Percentiles rank a stretch among this genome's conserved stretches.
These are phyloP conservation scores for Callosobruchus maculatus DNA, from an alignment of 2,888 invertebrate genomes.

Conservation along the genomic window DNA sequence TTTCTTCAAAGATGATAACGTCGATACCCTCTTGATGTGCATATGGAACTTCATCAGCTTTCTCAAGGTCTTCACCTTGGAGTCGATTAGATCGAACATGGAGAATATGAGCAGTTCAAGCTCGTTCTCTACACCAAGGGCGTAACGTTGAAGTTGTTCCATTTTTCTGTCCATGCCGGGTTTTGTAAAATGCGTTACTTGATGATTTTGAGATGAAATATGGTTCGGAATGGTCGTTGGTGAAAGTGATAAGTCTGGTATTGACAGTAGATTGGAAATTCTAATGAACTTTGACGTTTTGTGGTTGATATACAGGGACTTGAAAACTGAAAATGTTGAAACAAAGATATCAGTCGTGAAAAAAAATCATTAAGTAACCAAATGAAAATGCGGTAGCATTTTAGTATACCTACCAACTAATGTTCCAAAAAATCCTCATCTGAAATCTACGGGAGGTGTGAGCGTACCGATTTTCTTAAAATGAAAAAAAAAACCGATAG, in stretches of 20 bases:
- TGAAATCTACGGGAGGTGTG: too few relatives aligned
- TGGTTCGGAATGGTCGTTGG: background rate
- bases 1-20: background rate
- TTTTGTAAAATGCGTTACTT: background rate
- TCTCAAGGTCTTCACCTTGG: constrained; percentile 19
- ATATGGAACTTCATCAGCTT: constrained; percentile 23
- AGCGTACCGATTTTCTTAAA: too few relatives aligned
- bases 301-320: background rate
- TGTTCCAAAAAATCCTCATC: too few relatives aligned
- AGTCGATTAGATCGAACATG: constrained; percentile 22
- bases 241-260: background rate
- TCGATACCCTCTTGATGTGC: constrained; percentile 17
- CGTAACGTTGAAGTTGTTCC: constrained; percentile 20
- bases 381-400: too few relatives aligned
- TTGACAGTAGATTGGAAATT: background rate
- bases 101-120: constrained; percentile 19
- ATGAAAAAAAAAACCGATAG: too few relatives aligned
- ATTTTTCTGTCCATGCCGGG: constrained; percentile 14
- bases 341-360: too few relatives aligned
- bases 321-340: too few relatives aligned
- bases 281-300: background rate
- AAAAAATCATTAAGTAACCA: too few relatives aligned
- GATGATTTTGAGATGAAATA: background rate
- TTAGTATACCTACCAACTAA: too few relatives aligned
- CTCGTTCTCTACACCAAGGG: constrained; percentile 21